Evolutionary conservation across 2,888 invertebrate species (phyloP), one percentile per base, ranked within the genome.

Genomic region (Cerceris rybyensis): DNA sequence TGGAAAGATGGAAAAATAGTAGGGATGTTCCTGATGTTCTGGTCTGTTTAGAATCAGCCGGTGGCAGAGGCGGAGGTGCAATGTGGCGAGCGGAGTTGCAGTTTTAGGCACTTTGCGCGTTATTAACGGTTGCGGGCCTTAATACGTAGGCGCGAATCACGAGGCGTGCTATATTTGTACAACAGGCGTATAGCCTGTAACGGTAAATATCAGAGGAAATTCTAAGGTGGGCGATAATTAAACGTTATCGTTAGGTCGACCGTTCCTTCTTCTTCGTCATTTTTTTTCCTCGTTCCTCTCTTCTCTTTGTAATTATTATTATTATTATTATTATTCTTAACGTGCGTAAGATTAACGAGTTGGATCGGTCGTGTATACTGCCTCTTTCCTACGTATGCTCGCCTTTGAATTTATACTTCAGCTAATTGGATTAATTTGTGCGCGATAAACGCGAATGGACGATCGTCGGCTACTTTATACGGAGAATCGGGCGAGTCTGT

Each of bases 111-210:
- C 70, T 75, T 73, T 59, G 73, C 77, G 80, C 63, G 74, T 79
- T 82, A 82, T 82, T 83, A 83, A 78, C 80, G 78, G 78, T 76
- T 71, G 65, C 57, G 72, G 72, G 50, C 58, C 65, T 67, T 76
- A 76, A 76, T 72, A 68, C 70, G 55, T 55, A 50, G 59, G 60
- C 63, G 77, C 80, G 73, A 83, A 78, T 78, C 67, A 76, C 75
- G 67, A 59, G 61, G 71, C 80, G 80, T 82, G 71, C 71, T 67
- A 71, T 75, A 83, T 82, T 76, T 78, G 75, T 68, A 74, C 65
- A 77, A 16, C 39, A 42, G 57, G 28, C 28, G 73, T 70, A 72
- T 77, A 77, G 80, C 71, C 73, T 75, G 49, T 84, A 84, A 84
- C 84, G 81, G 82, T 85, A 69, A 74, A 77, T 41, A 43, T 2